Conservation (phyloP, 92 coral and sea anemone species). For the Parazoanthus swiftii region DNA sequence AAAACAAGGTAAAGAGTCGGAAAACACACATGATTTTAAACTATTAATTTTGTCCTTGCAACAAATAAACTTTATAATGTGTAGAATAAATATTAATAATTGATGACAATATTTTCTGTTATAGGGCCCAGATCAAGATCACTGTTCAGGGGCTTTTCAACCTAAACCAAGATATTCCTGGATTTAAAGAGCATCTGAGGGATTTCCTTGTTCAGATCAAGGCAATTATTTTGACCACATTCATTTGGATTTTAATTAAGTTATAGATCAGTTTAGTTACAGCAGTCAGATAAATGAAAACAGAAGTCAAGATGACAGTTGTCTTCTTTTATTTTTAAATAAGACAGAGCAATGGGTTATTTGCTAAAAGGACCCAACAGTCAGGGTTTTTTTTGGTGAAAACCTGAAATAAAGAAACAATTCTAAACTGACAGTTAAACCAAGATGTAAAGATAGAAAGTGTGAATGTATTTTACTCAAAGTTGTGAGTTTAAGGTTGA, state of each 20-base stretch:
- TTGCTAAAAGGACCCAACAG: background rate
- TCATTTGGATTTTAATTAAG: background rate
- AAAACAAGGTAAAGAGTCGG: no score
- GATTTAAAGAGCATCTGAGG: constrained; percentile 93
- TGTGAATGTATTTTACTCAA: background rate
- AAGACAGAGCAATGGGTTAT: no score
- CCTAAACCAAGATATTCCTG: constrained; percentile 97
- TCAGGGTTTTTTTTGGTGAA: background rate
- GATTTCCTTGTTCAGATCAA: constrained; percentile 98
- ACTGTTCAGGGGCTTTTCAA: constrained; percentile 97
- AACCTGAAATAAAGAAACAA: background rate
- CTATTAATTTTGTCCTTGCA: no score
- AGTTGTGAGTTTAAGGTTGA: background rate
- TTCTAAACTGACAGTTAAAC: no score
- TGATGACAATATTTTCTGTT: background rate
- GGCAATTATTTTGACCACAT: constrained; percentile 45
- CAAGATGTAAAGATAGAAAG: background rate
- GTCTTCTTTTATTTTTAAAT: no score
- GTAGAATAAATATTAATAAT: background rate
- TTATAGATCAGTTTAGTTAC: background rate
- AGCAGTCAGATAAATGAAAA: background rate
- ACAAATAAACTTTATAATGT: no score
- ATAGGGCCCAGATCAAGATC: constrained; percentile 86
- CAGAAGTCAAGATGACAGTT: background rate
- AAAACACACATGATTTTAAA: no score